phyloP scores from a whole-genome alignment of 37 sponge, comb jelly and placozoan genomes.

The Chondrilla cf. caribensis region DNA sequence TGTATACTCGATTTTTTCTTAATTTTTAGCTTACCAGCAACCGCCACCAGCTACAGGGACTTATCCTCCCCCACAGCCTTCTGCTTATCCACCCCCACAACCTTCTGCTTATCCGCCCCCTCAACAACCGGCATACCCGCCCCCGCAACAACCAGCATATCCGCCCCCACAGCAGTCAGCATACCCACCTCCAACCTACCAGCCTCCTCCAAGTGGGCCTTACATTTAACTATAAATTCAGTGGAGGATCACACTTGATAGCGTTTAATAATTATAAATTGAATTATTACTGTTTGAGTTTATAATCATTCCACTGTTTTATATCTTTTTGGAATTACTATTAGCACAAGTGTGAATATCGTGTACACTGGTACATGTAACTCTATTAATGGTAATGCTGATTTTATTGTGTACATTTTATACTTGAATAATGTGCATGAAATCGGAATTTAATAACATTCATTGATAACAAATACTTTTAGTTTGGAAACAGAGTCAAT shows the following conservation, averaged over 20 bases:
- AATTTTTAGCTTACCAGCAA: neutral
- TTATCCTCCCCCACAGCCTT: neutral
- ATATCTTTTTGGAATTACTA: too few relatives aligned
- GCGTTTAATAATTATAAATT: neutral
- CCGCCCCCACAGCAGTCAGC: neutral
- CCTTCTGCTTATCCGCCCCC: slow-evolving; percentile 8
- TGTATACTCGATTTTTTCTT: neutral
- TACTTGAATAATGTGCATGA: too few relatives aligned
- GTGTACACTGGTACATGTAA: too few relatives aligned
- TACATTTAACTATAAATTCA: neutral
- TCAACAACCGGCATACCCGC: slow-evolving; percentile 9
- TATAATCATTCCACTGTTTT: too few relatives aligned
- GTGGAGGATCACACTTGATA: neutral
- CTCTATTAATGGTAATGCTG: too few relatives aligned
- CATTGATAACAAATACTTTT: too few relatives aligned
- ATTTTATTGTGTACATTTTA: too few relatives aligned
- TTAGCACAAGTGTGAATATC: too few relatives aligned
- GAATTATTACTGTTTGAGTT: too few relatives aligned
- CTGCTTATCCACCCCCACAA: neutral
- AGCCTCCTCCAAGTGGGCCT: neutral
- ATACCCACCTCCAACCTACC: slow-evolving; percentile 6
- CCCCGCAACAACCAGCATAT: slow-evolving; percentile 13
- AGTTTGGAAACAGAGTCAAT: too few relatives aligned
- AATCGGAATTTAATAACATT: too few relatives aligned
- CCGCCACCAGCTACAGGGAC: neutral